Evolutionary conservation across 2,113 vertebrate genomes (phyloP).

Genomic region (Pluvianellus socialis): DNA sequence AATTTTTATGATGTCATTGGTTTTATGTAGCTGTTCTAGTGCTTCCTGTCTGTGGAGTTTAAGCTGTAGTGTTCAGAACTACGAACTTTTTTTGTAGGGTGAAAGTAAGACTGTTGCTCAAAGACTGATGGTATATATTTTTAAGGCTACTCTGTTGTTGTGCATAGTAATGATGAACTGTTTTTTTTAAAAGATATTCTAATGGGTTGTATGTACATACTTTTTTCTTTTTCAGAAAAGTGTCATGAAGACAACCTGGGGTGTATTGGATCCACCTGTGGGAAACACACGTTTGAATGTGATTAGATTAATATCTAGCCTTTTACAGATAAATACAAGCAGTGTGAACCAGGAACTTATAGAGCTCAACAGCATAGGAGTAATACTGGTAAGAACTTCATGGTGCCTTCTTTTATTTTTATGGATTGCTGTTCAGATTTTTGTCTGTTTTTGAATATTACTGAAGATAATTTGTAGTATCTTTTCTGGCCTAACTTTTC

Average conservation of each 20-base stretch:
- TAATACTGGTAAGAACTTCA: slow-evolving; percentile 87
- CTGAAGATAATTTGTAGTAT: background rate
- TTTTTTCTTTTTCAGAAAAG: slow-evolving; percentile 81
- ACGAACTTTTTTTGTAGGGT: background rate
- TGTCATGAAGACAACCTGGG: slow-evolving; percentile 96
- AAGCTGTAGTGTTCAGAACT: background rate
- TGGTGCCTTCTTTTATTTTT: background rate
- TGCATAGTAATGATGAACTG: background rate
- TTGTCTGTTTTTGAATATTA: background rate
- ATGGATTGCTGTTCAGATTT: background rate
- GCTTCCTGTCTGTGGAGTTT: background rate
- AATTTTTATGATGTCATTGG: background rate
- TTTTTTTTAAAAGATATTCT: background rate
- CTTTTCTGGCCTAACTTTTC: background rate
- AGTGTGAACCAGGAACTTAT: slow-evolving; percentile 92
- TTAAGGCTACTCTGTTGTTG: background rate
- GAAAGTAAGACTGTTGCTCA: background rate
- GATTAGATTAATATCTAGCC: slow-evolving; percentile 92
- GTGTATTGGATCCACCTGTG: slow-evolving; percentile 93
- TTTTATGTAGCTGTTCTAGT: background rate
- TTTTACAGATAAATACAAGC: slow-evolving; percentile 90
- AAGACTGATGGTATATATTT: background rate
- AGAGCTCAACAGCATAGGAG: slow-evolving; percentile 93
- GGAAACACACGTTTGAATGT: slow-evolving; percentile 95
- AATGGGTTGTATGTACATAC: background rate